Evolutionary conservation across 2,888 invertebrate species (phyloP).

Genomic region (Dermolepida albohirtum): DNA sequence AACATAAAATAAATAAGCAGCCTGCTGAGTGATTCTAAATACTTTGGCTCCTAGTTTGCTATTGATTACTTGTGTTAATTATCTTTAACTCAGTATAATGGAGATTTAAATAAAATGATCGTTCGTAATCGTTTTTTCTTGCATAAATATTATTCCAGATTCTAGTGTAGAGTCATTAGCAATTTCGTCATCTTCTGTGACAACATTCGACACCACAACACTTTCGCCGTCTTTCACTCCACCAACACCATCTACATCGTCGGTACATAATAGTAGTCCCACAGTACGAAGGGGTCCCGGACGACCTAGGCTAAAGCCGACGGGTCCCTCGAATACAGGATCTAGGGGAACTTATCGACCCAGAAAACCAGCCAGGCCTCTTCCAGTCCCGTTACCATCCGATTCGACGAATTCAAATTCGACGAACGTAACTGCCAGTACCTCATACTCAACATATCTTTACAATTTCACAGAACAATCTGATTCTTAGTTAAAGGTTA

Average conservation of each 20-base stretch:
- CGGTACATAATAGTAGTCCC: slow-evolving; percentile 43
- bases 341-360: slow-evolving; percentile 70
- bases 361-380: slow-evolving; percentile 68
- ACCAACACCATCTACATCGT: slow-evolving; percentile 24
- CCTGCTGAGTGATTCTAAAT: no score
- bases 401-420: slow-evolving; percentile 55
- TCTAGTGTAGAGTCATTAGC: slow-evolving; percentile 2
- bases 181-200: slow-evolving; percentile 11
- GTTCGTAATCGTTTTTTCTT: no score
- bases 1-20: no score
- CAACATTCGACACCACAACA: slow-evolving; percentile 11
- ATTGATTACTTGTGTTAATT: no score
- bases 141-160: slow-evolving; percentile 17
- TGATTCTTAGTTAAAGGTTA: slow-evolving; percentile 35
- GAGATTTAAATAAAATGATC: no score
- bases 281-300: slow-evolving; percentile 75
- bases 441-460: slow-evolving; percentile 57
- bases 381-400: slow-evolving; percentile 63
- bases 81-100: no score
- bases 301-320: slow-evolving; percentile 74
- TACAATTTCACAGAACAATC: slow-evolving; percentile 60
- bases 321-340: slow-evolving; percentile 75
- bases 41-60: no score
- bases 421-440: slow-evolving; percentile 48
- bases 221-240: slow-evolving; percentile 58